Conservation (phyloP, 2,113 vertebrate species). For the Protobothrops flavoviridis region DNA sequence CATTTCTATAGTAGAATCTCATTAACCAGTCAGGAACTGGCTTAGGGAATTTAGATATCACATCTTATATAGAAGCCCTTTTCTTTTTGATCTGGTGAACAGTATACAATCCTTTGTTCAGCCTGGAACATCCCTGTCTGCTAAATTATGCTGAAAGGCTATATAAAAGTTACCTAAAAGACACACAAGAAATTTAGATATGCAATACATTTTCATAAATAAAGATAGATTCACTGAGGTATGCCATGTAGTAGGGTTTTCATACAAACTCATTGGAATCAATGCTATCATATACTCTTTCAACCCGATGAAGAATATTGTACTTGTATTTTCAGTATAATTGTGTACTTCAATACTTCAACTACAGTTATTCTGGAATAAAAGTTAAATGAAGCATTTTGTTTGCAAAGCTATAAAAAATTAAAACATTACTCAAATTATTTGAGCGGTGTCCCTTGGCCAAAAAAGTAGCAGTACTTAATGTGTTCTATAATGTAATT, state of each 20-base stretch:
- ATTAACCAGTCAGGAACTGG: constrained; percentile 50
- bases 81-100: constrained; percentile 1
- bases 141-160: constrained; percentile 41
- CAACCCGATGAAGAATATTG: not conserved
- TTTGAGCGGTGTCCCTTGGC: not conserved
- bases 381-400: not conserved
- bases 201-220: constrained; percentile 29
- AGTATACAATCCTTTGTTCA: not conserved
- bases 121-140: not conserved
- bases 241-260: constrained; percentile 23
- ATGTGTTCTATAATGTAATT: not conserved
- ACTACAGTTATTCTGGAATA: not conserved
- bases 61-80: not conserved
- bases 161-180: constrained; percentile 27
- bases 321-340: not conserved
- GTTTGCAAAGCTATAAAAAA: not conserved
- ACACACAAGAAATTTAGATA: constrained; percentile 24
- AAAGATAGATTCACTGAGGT: not conserved
- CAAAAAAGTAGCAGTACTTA: not conserved
- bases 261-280: constrained; percentile 4
- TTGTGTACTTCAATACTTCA: not conserved
- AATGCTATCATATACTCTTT: not conserved
- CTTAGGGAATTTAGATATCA: not conserved
- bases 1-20: constrained; percentile 46
- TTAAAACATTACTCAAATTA: not conserved